A percentile compares a stretch with the other conserved stretches of the same genome.
Conservation (phyloP, 2,888 invertebrate species). For the Dichetophora obliterata region DNA sequence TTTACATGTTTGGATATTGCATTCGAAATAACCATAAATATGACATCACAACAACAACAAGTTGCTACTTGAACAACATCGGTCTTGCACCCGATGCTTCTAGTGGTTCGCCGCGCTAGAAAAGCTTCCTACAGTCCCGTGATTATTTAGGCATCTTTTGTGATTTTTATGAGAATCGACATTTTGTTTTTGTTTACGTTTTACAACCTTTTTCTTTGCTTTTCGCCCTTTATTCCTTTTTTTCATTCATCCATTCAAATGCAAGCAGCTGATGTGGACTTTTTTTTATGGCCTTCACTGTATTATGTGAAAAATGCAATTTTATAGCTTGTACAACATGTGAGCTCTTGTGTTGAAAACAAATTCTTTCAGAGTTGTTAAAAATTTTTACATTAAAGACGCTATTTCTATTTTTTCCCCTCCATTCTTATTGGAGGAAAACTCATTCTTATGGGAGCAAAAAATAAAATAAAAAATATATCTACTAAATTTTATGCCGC, state of each 20-base stretch:
- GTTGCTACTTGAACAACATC: not conserved
- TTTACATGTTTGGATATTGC: not conserved
- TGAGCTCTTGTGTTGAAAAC: conserved; percentile 57
- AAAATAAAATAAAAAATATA: not conserved
- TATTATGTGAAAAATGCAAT: conserved; percentile 67
- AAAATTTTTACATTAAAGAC: no score
- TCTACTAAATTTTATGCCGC: not conserved
- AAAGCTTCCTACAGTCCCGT: not conserved
- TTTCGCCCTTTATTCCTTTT: no score
- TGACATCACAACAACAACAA: not conserved
- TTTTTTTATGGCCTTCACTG: conserved; percentile 45
- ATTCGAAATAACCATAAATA: not conserved
- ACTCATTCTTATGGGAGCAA: not conserved
- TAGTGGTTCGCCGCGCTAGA: not conserved
- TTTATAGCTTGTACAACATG: conserved; percentile 66
- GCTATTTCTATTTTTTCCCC: not conserved
- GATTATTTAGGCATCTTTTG: not conserved
- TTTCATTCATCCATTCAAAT: not conserved
- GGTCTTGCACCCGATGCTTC: not conserved
- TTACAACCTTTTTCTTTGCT: not conserved
- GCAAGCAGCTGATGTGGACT: not conserved
- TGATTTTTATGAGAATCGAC: not conserved
- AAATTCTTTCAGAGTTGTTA: conserved; percentile 33
- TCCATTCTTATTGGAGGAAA: not conserved
- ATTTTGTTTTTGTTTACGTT: not conserved